These are phyloP conservation scores for Proterorhinus semilunaris DNA, from an alignment of 2,113 vertebrate species.

Conservation along the genomic window DNA sequence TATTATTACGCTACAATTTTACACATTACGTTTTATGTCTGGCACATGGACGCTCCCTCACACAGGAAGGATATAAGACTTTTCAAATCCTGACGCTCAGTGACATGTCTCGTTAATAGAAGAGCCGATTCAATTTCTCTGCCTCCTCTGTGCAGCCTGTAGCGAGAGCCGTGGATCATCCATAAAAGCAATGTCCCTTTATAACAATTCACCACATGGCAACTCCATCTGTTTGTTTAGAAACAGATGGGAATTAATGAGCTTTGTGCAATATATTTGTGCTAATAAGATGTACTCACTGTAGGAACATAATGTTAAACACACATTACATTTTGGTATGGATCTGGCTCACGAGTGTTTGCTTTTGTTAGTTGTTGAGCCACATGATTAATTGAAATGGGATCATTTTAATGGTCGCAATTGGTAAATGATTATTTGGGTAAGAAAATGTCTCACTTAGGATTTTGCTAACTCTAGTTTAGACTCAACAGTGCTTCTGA, in stretches of 20 bases:
- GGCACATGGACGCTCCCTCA: slow-evolving; percentile 6
- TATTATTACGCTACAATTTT: too few relatives aligned
- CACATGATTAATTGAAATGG: background rate
- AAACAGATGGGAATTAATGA: slow-evolving; percentile 43
- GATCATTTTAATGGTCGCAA: too few relatives aligned
- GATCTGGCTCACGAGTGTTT: background rate
- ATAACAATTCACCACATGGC: slow-evolving; percentile 4
- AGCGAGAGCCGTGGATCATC: slow-evolving; percentile 50
- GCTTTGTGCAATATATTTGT: background rate
- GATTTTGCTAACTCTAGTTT: too few relatives aligned
- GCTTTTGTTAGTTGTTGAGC: too few relatives aligned
- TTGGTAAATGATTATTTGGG: too few relatives aligned
- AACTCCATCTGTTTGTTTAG: slow-evolving; percentile 15
- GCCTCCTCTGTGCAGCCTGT: slow-evolving; percentile 42
- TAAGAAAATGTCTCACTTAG: too few relatives aligned
- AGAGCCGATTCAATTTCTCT: slow-evolving; percentile 52
- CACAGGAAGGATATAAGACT: slow-evolving; percentile 14
- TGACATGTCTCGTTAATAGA: slow-evolving; percentile 49
- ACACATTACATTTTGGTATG: background rate
- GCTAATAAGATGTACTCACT: background rate
- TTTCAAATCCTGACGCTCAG: slow-evolving; percentile 31
- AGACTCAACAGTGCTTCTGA: too few relatives aligned
- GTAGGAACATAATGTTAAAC: background rate
- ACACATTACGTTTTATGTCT: background rate
- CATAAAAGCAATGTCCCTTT: slow-evolving; percentile 35